Percentiles rank a stretch among this genome's conserved stretches.
Evolutionary conservation across 2,888 invertebrate species (phyloP).

Genomic region (Platycheirus albimanus): DNA sequence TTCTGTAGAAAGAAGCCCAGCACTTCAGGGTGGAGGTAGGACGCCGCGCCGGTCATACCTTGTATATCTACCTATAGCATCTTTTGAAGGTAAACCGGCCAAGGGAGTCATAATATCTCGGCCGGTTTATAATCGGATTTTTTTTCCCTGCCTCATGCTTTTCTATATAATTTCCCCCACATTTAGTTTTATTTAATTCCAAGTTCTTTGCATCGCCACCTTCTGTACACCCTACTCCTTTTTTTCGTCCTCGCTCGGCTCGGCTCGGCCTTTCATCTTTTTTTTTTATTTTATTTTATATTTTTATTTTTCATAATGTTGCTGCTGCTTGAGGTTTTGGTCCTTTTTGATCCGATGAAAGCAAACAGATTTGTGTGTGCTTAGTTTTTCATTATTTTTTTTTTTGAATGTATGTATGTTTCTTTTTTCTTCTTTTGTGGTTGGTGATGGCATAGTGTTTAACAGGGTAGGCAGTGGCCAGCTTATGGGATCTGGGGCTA

Average conservation of each 20-base stretch:
- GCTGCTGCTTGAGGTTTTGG: constrained; percentile 51
- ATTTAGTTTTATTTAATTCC: constrained; percentile 67
- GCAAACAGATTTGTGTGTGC: constrained; percentile 65
- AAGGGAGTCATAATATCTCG: constrained; percentile 33
- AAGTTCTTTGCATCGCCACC: constrained; percentile 18
- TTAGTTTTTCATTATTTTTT: constrained; percentile 66
- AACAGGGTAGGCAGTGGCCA: too few relatives aligned
- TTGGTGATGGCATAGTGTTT: background rate
- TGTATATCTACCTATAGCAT: background rate
- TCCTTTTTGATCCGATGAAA: constrained; percentile 56
- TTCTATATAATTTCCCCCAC: constrained; percentile 45
- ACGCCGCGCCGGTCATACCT: too few relatives aligned
- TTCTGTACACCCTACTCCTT: background rate
- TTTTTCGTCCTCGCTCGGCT: constrained; percentile 1
- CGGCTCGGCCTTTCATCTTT: constrained; percentile 23
- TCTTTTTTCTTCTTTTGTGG: constrained; percentile 21
- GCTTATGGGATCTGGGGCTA: too few relatives aligned
- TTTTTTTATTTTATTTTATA: background rate
- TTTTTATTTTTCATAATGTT: constrained; percentile 2
- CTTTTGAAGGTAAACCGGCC: constrained; percentile 17
- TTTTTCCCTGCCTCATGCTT: constrained; percentile 20
- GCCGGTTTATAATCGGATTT: constrained; percentile 66
- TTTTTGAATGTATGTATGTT: constrained; percentile 47
- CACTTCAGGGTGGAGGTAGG: too few relatives aligned
- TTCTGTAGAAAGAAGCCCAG: constrained; percentile 7